Evolutionary conservation across 2,888 invertebrate species (phyloP).

Genomic region (Ophraella communa): DNA sequence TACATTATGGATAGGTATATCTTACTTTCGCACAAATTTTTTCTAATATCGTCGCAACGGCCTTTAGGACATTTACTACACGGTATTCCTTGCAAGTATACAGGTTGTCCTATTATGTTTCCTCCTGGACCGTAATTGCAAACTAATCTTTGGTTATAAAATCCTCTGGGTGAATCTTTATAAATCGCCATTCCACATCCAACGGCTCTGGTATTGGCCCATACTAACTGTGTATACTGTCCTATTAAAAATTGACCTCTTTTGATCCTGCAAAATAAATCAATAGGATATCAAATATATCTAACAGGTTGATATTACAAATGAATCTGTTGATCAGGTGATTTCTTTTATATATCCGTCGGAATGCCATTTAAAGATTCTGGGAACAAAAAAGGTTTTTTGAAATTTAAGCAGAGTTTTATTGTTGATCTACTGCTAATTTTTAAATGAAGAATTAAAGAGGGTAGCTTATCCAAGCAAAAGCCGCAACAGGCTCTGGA

Average conservation of each 20-base stretch:
- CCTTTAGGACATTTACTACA: slow-evolving; percentile 39
- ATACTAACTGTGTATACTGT: slow-evolving; percentile 44
- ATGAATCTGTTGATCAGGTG: too few relatives aligned
- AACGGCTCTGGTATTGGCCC: slow-evolving; percentile 41
- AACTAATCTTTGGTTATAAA: slow-evolving; percentile 40
- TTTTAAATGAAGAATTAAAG: too few relatives aligned
- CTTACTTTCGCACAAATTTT: slow-evolving; percentile 39
- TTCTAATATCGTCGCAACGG: slow-evolving; percentile 35
- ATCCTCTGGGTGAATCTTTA: slow-evolving; percentile 22
- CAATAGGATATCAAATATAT: too few relatives aligned
- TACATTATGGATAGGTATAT: too few relatives aligned
- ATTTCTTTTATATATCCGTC: too few relatives aligned
- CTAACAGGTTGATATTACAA: too few relatives aligned
- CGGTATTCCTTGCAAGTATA: slow-evolving; percentile 40
- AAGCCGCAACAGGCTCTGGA: too few relatives aligned
- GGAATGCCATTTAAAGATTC: too few relatives aligned
- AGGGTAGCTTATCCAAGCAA: too few relatives aligned
- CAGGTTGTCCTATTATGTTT: slow-evolving; percentile 38
- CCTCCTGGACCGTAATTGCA: slow-evolving; percentile 46
- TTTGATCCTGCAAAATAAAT: slow-evolving; percentile 23
- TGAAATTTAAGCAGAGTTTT: too few relatives aligned
- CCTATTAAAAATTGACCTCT: slow-evolving; percentile 41
- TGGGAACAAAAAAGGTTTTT: too few relatives aligned
- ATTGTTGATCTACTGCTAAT: too few relatives aligned
- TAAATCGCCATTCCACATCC: slow-evolving; percentile 44